Percentiles rank a stretch among this genome's conserved stretches.
Conservation (phyloP, 37 sponge, comb jelly and placozoan genomes). For the Tethya wilhelma region DNA sequence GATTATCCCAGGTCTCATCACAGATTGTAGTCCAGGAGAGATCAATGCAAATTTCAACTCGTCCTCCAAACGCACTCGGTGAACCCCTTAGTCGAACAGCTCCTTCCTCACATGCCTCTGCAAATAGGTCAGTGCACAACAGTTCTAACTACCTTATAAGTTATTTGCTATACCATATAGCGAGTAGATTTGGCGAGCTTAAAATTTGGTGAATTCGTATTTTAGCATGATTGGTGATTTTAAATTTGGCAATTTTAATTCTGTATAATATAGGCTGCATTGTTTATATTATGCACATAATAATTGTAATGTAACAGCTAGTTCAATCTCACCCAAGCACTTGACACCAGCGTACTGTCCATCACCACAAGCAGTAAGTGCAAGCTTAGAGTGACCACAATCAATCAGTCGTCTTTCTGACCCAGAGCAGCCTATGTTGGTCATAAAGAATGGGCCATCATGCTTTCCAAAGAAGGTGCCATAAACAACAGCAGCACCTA, state of each 20-base stretch:
- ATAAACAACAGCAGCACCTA: neutral
- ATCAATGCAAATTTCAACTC: slow-evolving; percentile 20
- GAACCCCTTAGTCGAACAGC: slow-evolving; percentile 9
- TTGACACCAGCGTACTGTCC: neutral
- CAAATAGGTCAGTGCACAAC: neutral
- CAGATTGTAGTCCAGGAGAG: slow-evolving; percentile 16
- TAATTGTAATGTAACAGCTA: neutral
- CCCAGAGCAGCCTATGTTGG: neutral
- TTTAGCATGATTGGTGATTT: no score
- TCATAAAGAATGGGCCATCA: neutral
- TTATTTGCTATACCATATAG: no score
- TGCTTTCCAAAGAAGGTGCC: neutral
- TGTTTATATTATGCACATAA: no score
- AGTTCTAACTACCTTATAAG: neutral
- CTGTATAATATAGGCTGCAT: no score
- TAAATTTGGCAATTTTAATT: no score
- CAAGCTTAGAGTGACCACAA: neutral
- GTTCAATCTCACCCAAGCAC: neutral
- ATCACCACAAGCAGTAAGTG: neutral
- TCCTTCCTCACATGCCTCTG: slow-evolving; percentile 14
- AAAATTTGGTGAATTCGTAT: no score
- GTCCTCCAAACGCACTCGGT: neutral
- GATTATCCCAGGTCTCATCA: slow-evolving; percentile 5
- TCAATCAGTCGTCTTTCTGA: neutral
- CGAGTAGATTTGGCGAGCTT: no score